phyloP scores from a whole-genome alignment of 1,140 invertebrate species.

The Bombyx mandarina region DNA sequence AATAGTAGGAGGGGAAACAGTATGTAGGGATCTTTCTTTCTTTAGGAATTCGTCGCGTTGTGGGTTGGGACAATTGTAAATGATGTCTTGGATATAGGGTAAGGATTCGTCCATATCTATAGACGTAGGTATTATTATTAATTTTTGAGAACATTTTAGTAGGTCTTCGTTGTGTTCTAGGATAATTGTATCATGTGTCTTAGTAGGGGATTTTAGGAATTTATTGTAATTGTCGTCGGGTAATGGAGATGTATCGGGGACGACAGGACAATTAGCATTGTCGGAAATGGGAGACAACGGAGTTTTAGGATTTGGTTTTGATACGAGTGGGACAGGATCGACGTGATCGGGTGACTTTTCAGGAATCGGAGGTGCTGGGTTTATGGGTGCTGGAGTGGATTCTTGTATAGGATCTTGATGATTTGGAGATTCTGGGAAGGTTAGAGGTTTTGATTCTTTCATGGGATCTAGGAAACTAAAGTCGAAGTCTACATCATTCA shows the following conservation, averaged over 20 bases:
- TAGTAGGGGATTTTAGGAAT: constrained; percentile 4
- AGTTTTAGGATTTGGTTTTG: not conserved
- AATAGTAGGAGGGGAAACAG: constrained; percentile 1
- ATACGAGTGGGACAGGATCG: not conserved
- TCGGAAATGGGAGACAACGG: too few relatives aligned
- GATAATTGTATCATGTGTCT: not conserved
- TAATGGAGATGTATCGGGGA: not conserved
- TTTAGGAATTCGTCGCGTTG: not conserved
- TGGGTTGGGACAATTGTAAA: not conserved
- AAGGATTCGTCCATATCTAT: constrained; percentile 8
- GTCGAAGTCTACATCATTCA: too few relatives aligned
- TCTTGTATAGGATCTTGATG: not conserved
- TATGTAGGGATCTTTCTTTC: constrained; percentile 14
- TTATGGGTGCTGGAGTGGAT: not conserved
- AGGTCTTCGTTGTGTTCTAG: constrained; percentile 8
- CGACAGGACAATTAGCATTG: not conserved
- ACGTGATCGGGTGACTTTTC: not conserved
- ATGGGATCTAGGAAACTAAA: too few relatives aligned
- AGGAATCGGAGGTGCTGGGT: not conserved
- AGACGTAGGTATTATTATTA: constrained; percentile 6
- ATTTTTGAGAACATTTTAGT: not conserved
- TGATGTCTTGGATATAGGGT: constrained; percentile 6
- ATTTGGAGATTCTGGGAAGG: too few relatives aligned
- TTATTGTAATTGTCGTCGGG: constrained; percentile 1
- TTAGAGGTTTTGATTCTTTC: too few relatives aligned